Base-by-base conservation (phyloP, 2,888 invertebrate species). In the Carcina quercana region DNA sequence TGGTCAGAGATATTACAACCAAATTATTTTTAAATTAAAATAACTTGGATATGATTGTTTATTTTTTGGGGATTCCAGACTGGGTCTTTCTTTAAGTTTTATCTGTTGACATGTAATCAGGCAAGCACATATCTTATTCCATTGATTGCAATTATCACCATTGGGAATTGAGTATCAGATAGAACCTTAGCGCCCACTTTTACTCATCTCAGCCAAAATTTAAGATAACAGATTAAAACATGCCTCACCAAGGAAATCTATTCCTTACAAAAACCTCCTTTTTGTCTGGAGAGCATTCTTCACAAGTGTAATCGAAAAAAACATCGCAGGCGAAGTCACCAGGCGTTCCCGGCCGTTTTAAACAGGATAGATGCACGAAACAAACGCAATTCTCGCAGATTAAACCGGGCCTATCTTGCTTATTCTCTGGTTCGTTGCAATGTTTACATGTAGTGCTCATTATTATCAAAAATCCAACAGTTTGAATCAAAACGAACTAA, bases 281-380 rank as follows among this genome's bases (percentile, higher is more conserved):
- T 2, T 76, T 78, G 5, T 66, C 60, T 0, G 72, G 52, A 3
- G 88, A 87, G 53, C 94, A 94, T 35, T 89, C 86, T 22, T 74
- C 65, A 50, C 94, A 94, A 2, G 86, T 88, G 37, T 89, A 90
- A 42, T 87, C 86, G 44, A 91, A 94, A 63, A 93, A 94, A 3
- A 92, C 86, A 79, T 94, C 94, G 6, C 93, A 91, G 0, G 86
- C 59, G 8, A 93, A 83, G 39, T 90, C 89, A 0, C 90, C 90
- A 0, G 93, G 92, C 0, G 91, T 88, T 6, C 88, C 86, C 1
- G 87, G 87, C 13, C 88, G 76, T 42, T 85, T 84, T 17, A 93
- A 68, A 54, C 94, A 94, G 13, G 76, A 70, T 10, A 90, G 61
- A 55, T 93, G 93, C 6, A 92, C 87, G 43, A 82, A 84, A 40